These are phyloP conservation scores for Psettodes erumei DNA, from an alignment of 2,113 vertebrate genomes.

Conservation along the genomic window DNA sequence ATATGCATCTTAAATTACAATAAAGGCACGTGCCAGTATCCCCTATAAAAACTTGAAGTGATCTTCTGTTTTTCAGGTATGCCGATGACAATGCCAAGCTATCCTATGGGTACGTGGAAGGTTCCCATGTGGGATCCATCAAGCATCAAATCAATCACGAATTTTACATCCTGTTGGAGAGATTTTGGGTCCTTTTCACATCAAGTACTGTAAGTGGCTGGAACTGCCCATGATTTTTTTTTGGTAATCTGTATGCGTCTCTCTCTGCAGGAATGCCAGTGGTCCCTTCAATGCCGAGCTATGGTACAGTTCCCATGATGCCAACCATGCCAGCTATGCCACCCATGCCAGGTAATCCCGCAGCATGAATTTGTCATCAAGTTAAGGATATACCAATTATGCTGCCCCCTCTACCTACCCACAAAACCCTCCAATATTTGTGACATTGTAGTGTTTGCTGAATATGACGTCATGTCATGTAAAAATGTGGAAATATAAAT, in stretches of 20 bases:
- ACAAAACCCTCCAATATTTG: no score
- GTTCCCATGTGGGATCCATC: background rate
- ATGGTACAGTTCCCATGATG: constrained; percentile 83
- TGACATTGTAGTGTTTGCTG: no score
- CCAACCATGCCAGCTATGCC: constrained; percentile 78
- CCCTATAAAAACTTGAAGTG: no score
- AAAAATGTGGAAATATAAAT: background rate
- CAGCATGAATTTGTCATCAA: background rate
- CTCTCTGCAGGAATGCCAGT: constrained; percentile 50
- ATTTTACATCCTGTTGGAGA: background rate
- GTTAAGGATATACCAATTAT: no score
- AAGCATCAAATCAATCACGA: background rate
- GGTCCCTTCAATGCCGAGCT: constrained; percentile 82
- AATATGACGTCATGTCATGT: no score
- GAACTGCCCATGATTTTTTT: no score
- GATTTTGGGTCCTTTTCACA: background rate
- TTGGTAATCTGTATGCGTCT: background rate
- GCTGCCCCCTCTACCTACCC: no score
- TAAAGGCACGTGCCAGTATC: background rate
- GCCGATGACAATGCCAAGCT: constrained; percentile 79
- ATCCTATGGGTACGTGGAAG: constrained; percentile 77
- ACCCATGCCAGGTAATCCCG: constrained; percentile 74
- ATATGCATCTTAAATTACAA: background rate
- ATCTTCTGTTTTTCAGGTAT: constrained; percentile 69
- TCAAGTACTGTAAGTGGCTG: background rate